Evolutionary conservation across 2,888 invertebrate species (phyloP), one percentile per base, ranked within the genome.

Genomic region (Creontiades dilutus): DNA sequence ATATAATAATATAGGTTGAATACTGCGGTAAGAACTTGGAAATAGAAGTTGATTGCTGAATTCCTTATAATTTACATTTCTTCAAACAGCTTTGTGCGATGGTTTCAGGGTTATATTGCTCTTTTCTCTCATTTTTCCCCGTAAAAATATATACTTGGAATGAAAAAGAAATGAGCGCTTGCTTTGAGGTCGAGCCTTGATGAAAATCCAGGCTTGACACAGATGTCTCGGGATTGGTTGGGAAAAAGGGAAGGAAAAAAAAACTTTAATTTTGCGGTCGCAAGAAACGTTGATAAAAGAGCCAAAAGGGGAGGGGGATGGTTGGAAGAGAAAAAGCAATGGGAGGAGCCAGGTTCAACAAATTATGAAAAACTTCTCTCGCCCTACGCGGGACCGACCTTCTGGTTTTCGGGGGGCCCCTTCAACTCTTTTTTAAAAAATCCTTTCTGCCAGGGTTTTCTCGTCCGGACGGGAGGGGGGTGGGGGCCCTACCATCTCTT

Each of bases 271-370:
- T 88, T 88, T 88, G 88, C 76, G 88, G 88, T 88, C 88, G 61
- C 88, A 52, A 88, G 78, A 88, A 88, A 88, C 80, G 88, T 78
- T 48, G 88, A 78, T 78, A 68, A 88, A 88, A 88, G 88, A 88
- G 88, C 89, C 75, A 19, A 13, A 86, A 75, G 61, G 90, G 23
- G 55, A n/a, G 82, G 80, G 80, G 52, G n/a, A 46, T 5, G 81
- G 82, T 52, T 86, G 89, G 80, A 48, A 88, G 92, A 91, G 91
- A 91, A 90, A 84, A 89, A 88, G 89, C 87, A 86, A 86, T 76
- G 87, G 84, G 89, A 81, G 90, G 86, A 85, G 81, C 88, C 89
- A 89, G 90, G 88, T 88, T 88, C 78, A 88, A 88, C 88, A 88
- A 88, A 88, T 88, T 88, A 88, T 88, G 88, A 88, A 88, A 88